Evolutionary conservation across 2,113 vertebrate genomes (phyloP), one percentile per base, ranked within the genome.

Genomic region (Mystacornis crossleyi): DNA sequence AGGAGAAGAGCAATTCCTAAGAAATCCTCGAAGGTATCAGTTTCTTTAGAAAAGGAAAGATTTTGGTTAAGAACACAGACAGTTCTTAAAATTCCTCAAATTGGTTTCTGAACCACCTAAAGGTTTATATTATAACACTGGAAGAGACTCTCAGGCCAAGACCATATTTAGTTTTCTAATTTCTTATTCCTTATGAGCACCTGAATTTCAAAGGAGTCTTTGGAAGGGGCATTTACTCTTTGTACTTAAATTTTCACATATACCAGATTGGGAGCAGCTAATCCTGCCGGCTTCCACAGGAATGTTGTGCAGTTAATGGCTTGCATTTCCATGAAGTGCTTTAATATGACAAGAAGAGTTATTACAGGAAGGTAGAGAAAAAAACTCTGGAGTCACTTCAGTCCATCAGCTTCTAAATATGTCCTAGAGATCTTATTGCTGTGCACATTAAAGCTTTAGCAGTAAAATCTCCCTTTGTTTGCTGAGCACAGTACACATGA

Each of bases 401-500:
- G 64, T 74, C 82, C 55, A 70, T 86, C 74, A 64, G 62, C 24
- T 84, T 88, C 64, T 81, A 71, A 84, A 72, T 74, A 79, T 8
- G 36, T 85, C 61, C 60, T 38, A 61, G 65, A 61, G 36, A 81
- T 85, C 65, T 79, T 91, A 55, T n/a, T 89, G 40, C 43, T 81
- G 57, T 91, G 78, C 81, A 65, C 61, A 57, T 74, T 75, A 75
- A 93, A 94, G 53, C 47, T 89, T 93, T 79, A 74, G 81, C 84
- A 78, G 10, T 74, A 64, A 94, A 84, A 57, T 81, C 61, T 92
- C 42, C 40, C n/a, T 89, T 81, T 91, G 51, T 93, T 91, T 96
- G 84, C 82, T 55, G 38, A 95, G 67, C 51, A 70, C 26, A 40
- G 64, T 45, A 26, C 33, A 70, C 0, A 0, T 88, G 82, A 82